Base-by-base conservation (phyloP, 2,888 invertebrate species). In the Ophioninae sp. region DNA sequence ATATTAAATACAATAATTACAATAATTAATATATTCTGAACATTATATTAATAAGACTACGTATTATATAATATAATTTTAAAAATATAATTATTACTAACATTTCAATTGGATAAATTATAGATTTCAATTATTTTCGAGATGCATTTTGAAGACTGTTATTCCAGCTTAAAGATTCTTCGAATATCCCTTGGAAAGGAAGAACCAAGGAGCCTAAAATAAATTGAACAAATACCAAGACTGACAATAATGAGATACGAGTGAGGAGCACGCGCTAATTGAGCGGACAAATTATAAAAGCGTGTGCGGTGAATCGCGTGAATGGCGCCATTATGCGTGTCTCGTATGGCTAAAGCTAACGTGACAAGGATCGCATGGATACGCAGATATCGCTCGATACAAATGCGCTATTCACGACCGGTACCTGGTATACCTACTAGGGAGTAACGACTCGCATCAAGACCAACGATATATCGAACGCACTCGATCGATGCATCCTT, bases 241-340 rank as follows among this genome's bases (percentile, higher is more conserved):
- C 10, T 61, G 61, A 61, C 20, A 23, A 61, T 20, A 21, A 61
- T 10, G 61, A 21, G 13, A 72, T 59, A 72, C 72, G 57, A 50
- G 70, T 57, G 59, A 57, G 13, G 41, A 61, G 20, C 30, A 62
- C 62, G 69, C 44, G 69, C 30, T 78, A 78, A 78, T 78, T 64
- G 69, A 17, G 69, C 41, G 69, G 44, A 41, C 69, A 44, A 61
- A 64, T 64, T 44, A 23, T 50, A 74, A 30, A 21, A 72, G 39
- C 78, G 41, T 50, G 78, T 70, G 70, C 59, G 57, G 39, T 10
- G 62, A 64, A 64, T 37, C 61, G 62, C 69, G 62, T 62, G 73
- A 50, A 69, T 56, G 39, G 56, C 69, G 69, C 59, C 69, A 61
- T 69, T 62, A 20, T 7, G 62, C 17, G 44, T 56, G 78, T 39